Evolutionary conservation across 2,113 vertebrate species (phyloP).

Genomic region (Indicator maculatus): DNA sequence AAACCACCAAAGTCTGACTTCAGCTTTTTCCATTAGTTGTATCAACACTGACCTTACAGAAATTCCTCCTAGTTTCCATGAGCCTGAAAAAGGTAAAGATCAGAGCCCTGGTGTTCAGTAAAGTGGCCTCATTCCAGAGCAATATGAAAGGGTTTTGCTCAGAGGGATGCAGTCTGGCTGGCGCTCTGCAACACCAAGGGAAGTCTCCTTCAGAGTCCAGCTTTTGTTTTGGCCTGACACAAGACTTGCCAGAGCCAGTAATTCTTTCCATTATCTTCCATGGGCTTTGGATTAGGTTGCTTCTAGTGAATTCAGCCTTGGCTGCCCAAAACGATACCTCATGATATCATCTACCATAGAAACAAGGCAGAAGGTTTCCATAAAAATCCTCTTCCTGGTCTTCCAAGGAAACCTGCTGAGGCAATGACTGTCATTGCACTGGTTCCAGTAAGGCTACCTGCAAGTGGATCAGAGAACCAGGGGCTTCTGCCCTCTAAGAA

Average conservation of each 20-base stretch:
- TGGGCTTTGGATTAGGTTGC: not conserved
- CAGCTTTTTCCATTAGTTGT: not conserved
- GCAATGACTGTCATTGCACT: not conserved
- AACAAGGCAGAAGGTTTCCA: not conserved
- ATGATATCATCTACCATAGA: not conserved
- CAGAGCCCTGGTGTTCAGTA: not conserved
- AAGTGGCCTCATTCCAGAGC: not conserved
- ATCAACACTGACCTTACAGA: not conserved
- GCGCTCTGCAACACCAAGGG: not conserved
- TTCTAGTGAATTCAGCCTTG: not conserved
- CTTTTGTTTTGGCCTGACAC: not conserved
- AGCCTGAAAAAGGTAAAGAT: not conserved
- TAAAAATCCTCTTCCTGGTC: not conserved
- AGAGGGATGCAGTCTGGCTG: not conserved
- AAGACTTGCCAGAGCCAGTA: not conserved
- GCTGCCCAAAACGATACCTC: not conserved
- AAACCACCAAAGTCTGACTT: not conserved
- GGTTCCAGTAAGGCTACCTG: not conserved
- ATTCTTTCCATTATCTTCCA: constrained; percentile 7
- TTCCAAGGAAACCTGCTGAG: not conserved
- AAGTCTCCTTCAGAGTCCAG: not conserved
- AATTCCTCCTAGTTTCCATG: not conserved
- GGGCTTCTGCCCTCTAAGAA: not conserved
- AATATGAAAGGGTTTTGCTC: not conserved
- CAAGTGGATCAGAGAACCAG: not conserved